Evolutionary conservation across 2,797 vertebrate species (phyloP), one percentile per base, ranked within the genome.

Genomic region (Phyllotis vaccarum): DNA sequence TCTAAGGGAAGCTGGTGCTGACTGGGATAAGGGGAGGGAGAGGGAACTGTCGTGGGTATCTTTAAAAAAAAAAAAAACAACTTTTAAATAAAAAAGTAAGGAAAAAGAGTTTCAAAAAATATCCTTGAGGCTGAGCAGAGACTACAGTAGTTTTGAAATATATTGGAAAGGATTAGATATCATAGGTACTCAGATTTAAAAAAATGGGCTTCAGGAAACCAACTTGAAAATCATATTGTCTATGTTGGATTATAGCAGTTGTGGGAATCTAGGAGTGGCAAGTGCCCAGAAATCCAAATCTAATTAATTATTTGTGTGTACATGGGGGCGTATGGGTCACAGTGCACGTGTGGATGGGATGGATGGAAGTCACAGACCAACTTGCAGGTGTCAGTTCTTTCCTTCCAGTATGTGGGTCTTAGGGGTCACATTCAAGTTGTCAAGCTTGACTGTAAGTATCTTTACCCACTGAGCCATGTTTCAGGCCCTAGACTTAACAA

Each of bases 221-320:
- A 95, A 88, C 7, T 46, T 88, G 37, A 92, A 95, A 85, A 79
- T 93, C 52, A 90, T 54, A 83, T 37, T 64, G 75, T 27, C 19
- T 86, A 11, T 80, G 24, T 68, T 89, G 56, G 22, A 43, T n/a
- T 86, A 22, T 40, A 89, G 90, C 19, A 93, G 29, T 43, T 66
- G 10, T 81, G 72, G 52, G n/a, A 90, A 93, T 58, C 29, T 68
- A 72, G 40, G 40, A 56, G 21, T 34, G 58, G 34, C 16, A 94
- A 91, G 22, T 34, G 93, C 37, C 31, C n/a, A 89, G 31, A 90
- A 43, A 93, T 87, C 70, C 37, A 34, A 19, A 43, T 62, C 19
- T 64, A 64, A 83, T 83, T 43, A 60, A 40, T 62, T 64, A 17
- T 82, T 12, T 43, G 37, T 82, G 24, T 83, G 17, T 43, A 31